Base-by-base conservation (phyloP, 2,797 vertebrate species). In the Phyllotis vaccarum region DNA sequence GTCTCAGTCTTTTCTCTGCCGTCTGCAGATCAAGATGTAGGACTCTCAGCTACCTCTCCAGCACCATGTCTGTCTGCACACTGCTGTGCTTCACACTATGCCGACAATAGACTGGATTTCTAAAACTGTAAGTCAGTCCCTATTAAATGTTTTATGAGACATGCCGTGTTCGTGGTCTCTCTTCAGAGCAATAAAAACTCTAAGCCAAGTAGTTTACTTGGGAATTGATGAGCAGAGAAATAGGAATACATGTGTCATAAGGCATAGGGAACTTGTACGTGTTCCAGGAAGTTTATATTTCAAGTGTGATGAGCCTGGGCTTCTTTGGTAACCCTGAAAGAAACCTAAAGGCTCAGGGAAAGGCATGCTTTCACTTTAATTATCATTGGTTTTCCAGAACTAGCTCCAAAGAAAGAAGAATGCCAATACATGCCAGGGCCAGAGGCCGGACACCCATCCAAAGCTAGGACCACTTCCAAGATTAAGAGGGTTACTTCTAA, bases 311-410 rank as follows among this genome's bases (percentile, higher is more conserved):
- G 99, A 99, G 91, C 99, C 99, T 88, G 99, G 99, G 95, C 99
- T 99, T 96, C 99, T 99, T 97, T 99, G 99, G 97, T 99, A 99
- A 75, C 99, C 99, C 88, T 99, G 99, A 98, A 99, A 99, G 98
- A 99, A 99, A 99, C 99, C 99, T 98, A 99, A 99, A 0, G 99
- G 99, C 91, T 99, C 99, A 78, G 99, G 99, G 97, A 99, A 99
- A n/a, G 99, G 99, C 99, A 99, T 99, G 97, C 99, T 99, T 96
- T 99, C 89, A 99, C 99, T 98, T 99, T 99, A 94, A 99, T 99
- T 95, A 99, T 98, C 54, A 99, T 99, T 72, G 99, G 98, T 97
- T 99, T 99, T 94, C 98, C 99, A 96, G 99, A 98, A 93, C 98
- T 99, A 95, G 98, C 97, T 95, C 98, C 99, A 95, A 99, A 99